Evolutionary conservation across 2,888 invertebrate genomes (phyloP).

Genomic region (Ichneumoninae sp.): DNA sequence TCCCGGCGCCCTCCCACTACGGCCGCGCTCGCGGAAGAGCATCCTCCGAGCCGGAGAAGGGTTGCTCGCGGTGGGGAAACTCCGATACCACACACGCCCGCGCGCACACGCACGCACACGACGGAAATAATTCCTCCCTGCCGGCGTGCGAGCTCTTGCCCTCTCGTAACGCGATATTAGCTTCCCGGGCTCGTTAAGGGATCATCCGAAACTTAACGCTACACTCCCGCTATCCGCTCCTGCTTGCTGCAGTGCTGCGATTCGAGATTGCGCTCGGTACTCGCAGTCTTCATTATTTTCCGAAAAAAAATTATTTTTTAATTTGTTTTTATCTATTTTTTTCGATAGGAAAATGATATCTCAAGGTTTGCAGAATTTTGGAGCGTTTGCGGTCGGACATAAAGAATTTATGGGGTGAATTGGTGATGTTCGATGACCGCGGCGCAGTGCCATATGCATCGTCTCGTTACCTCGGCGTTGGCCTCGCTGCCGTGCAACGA

Average conservation of each 20-base stretch:
- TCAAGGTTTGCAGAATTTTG: not conserved
- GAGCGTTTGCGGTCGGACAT: not conserved
- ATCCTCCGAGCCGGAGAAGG: slow-evolving; percentile 44
- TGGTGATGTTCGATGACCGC: not conserved
- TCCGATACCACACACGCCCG: slow-evolving; percentile 3
- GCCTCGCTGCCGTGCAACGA: slow-evolving; percentile 38
- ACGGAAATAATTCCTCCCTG: slow-evolving; percentile 53
- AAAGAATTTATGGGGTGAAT: not conserved
- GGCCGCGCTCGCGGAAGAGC: slow-evolving; percentile 30
- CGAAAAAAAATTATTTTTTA: too few relatives aligned
- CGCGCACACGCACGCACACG: not conserved
- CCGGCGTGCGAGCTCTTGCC: slow-evolving; percentile 22
- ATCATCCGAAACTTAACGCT: slow-evolving; percentile 68
- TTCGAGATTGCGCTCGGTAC: slow-evolving; percentile 36
- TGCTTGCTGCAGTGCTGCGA: slow-evolving; percentile 30
- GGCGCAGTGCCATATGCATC: not conserved
- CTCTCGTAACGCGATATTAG: slow-evolving; percentile 64
- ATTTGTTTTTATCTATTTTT: too few relatives aligned
- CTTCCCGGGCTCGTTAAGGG: slow-evolving; percentile 64
- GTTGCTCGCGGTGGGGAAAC: slow-evolving; percentile 63
- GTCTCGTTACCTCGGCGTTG: slow-evolving; percentile 37
- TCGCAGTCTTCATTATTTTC: slow-evolving; percentile 24
- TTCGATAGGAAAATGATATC: not conserved
- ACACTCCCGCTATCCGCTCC: slow-evolving; percentile 31
- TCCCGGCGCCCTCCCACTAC: slow-evolving; percentile 45